Evolutionary conservation across 1,140 invertebrate genomes (phyloP), one percentile per base, ranked within the genome.

Genomic region (Heliconius hermathena): DNA sequence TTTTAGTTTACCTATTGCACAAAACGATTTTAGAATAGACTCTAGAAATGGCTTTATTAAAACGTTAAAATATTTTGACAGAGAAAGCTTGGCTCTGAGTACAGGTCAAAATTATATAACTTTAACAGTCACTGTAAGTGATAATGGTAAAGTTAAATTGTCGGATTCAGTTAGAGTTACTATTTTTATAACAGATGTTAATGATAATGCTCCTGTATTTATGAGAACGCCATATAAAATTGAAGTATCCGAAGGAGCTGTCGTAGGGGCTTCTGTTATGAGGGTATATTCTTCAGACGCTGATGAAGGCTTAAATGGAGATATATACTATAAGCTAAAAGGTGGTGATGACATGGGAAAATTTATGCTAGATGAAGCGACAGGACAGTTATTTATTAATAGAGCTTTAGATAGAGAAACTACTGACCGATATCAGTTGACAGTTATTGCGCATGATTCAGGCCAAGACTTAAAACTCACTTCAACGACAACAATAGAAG

Each of bases 181-280:
- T 80, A 97, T 99, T 41, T 97, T 97, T 84, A 96, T 99, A 26
- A 97, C 96, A 1, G 98, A 99, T 91, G 97, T 98, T 5, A 99
- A 99, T 90, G 99, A 99, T 93, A 99, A 99, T 92, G 95, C 97
- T 1, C 99, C 98, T 0, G 96, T 97, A 80, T 99, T 99, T 92
- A 95, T 97, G 41, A 94, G 97, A 66, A 95, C 96, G 11, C 98
- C 98, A 0, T 99, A 99, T 91, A 96, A 96, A 85, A 97, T 97
- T 0, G 97, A 98, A 88, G 96, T 99, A 33, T 98, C 97, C 2
- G 99, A 99, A 95, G 97, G 96, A 9, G 96, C 98, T 16, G 91
- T 95, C 1, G 93, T 97, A 3, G 97, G 97, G 8, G 97, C 97
- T 18, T 98, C 98, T 83, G 95, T 99, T n/a, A 94, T 98, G 80